Percentiles rank a stretch among this genome's conserved stretches.
Evolutionary conservation across 1,140 invertebrate genomes (phyloP).

Genomic region (Calephelis virginiensis): DNA sequence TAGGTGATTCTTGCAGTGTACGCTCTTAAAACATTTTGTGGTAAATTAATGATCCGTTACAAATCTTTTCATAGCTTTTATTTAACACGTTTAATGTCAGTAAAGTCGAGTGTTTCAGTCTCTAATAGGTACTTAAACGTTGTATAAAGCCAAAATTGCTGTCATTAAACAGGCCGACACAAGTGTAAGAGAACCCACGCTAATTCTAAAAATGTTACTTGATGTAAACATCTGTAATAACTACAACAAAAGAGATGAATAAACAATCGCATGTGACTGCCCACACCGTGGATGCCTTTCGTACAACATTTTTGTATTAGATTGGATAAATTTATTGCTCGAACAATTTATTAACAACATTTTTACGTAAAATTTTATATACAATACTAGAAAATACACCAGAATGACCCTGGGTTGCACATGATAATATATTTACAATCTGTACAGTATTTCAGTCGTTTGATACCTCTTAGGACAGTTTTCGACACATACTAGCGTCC

Average conservation of each 20-base stretch:
- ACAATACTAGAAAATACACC: conserved; percentile 1
- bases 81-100: too few species aligned
- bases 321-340: background rate
- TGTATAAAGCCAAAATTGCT: too few species aligned
- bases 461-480: conserved; percentile 6
- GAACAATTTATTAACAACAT: background rate
- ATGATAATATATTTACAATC: conserved; percentile 37
- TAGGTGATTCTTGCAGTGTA: conserved; percentile 9
- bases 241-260: too few species aligned
- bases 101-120: too few species aligned
- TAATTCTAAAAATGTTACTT: too few species aligned
- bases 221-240: too few species aligned
- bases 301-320: background rate
- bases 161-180: too few species aligned
- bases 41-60: conserved; percentile 5
- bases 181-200: too few species aligned
- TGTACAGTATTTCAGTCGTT: conserved; percentile 27
- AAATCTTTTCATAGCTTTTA: background rate
- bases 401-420: conserved; percentile 4
- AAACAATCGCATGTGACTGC: too few species aligned
- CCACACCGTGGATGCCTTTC: too few species aligned
- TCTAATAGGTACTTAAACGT: background rate
- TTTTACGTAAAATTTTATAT: background rate
- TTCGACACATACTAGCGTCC: conserved; percentile 7
- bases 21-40: conserved; percentile 8